Base-by-base conservation (phyloP, 1,140 invertebrate species). In the Drosophila punjabiensis region DNA sequence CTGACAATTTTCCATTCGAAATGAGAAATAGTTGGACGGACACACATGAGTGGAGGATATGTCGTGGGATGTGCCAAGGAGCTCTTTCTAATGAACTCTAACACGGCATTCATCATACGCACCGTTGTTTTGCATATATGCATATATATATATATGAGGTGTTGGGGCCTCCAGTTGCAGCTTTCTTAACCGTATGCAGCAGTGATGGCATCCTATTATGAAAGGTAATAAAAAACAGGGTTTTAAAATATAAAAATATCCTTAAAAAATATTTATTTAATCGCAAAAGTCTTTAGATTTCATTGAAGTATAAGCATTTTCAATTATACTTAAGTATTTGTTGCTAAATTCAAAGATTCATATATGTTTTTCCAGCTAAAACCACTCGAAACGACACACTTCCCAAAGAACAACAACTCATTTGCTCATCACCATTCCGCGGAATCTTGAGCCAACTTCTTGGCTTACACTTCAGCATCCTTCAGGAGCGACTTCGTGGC, bases 1-100 rank as follows among this genome's bases (percentile, higher is more conserved):
- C 77, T 85, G 85, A 89, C 85, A 89, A 85, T 69, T 83, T 83
- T 79, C 75, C 61, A 53, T 59, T 82, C 59, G 35, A 85, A 90
- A 79, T 89, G 85, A 81, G 85, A 89, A 88, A 85, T 89, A 76
- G 85, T 90, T 85, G 56, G n/a, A 55, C 30, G 37, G 37, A 75
- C 32, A 33, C 30, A 47, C 41, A 58, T 52, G 55, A 32, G 33
- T 14, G 43, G 14, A 16, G 28, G 14, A 37, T 35, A 43, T 43
- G 13, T 28, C 18, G 69, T 59, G 43, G 66, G 66, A n/a, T 24
- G 68, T 18, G 58, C 20, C 28, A 14, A n/a, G 35, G 2, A 66
- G 30, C 30, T 60, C 24, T 45, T 43, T n/a, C 53, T 74, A 62
- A 74, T 75, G 50, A 70, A 71, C 65, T 18, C 13, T 48, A 61